phyloP scores from a whole-genome alignment of 2,797 vertebrate genomes.

The Pteronotus mesoamericanus region DNA sequence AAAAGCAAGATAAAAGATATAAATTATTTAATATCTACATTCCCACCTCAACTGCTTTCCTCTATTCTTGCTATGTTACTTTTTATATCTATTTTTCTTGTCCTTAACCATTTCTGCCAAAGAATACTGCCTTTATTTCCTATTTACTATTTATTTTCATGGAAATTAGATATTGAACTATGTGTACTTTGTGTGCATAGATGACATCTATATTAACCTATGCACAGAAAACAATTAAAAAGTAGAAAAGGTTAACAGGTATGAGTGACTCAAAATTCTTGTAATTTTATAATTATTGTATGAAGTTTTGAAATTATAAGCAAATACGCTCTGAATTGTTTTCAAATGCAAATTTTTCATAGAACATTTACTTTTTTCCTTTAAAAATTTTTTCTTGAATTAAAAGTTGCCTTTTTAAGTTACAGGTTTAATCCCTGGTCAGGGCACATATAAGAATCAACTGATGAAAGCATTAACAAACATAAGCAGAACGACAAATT shows the following conservation, averaged over 20 bases:
- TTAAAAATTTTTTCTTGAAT: constrained; percentile 10
- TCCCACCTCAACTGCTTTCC: not conserved
- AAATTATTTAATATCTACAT: not conserved
- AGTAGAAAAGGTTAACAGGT: not conserved
- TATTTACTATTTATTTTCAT: not conserved
- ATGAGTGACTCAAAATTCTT: not conserved
- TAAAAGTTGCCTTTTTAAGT: not conserved
- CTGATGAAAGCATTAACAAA: too few species aligned
- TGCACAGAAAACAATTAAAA: not conserved
- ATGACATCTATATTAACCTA: not conserved
- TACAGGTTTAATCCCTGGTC: too few species aligned
- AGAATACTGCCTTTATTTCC: not conserved
- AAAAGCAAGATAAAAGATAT: not conserved
- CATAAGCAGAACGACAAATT: too few species aligned
- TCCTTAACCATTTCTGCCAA: not conserved
- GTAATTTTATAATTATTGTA: not conserved
- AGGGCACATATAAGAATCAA: too few species aligned
- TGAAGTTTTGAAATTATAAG: not conserved
- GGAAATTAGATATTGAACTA: not conserved
- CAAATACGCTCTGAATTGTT: not conserved
- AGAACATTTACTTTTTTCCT: not conserved
- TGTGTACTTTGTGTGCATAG: not conserved
- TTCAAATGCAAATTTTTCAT: constrained; percentile 39
- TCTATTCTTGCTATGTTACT: not conserved
- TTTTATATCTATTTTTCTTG: constrained; percentile 10